phyloP scores from a whole-genome alignment of 2,113 vertebrate genomes.

The Laticauda laticaudata region DNA sequence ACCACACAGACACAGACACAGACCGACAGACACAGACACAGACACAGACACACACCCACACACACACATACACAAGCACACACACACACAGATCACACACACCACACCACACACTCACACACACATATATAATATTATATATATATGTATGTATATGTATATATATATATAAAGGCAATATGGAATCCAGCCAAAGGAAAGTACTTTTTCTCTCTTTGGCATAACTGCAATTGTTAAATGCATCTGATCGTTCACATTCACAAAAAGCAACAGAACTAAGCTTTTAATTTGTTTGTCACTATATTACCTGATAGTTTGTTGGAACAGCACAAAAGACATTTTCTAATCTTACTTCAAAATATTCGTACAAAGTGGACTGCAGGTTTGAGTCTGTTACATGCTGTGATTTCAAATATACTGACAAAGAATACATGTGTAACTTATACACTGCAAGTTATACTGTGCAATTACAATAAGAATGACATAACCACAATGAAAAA shows the following conservation, averaged over 20 bases:
- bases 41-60: no score
- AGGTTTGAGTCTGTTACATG: not conserved
- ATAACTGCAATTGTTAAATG: not conserved
- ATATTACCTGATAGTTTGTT: not conserved
- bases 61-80: no score
- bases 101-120: no score
- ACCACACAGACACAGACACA: no score
- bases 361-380: not conserved
- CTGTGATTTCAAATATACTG: not conserved
- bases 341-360: not conserved
- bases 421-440: not conserved
- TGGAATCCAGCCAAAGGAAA: not conserved
- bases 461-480: not conserved
- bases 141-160: no score
- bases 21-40: no score
- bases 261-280: not conserved
- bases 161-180: no score
- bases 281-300: not conserved
- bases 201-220: no score
- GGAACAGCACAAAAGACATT: not conserved
- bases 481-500: not conserved
- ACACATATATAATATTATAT: no score
- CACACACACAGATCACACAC: no score
- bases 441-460: not conserved
- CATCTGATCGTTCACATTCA: not conserved